Conservation (phyloP, 1,140 invertebrate species). For the Scylla paramamosain region DNA sequence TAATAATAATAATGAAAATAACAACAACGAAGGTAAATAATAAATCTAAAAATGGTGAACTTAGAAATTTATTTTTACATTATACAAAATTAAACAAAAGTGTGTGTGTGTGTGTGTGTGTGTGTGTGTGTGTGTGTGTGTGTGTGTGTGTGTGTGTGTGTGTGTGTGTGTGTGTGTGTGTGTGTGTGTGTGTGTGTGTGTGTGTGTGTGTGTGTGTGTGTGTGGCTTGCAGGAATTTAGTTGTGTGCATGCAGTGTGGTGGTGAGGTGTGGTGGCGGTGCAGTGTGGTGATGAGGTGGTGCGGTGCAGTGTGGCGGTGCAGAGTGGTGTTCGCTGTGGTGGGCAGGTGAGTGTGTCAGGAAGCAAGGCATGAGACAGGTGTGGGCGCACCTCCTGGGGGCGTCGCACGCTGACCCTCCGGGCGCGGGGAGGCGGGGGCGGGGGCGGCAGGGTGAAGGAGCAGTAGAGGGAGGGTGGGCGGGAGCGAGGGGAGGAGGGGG, state of each 20-base stretch:
- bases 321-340: background rate
- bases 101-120: background rate
- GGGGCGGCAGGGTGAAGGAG: conserved; percentile 72
- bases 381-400: conserved; percentile 70
- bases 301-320: background rate
- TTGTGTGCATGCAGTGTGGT: no score
- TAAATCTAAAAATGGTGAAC: background rate
- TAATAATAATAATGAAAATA: background rate
- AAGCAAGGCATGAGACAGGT: background rate
- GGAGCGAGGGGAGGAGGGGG: conserved; percentile 45
- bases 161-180: background rate
- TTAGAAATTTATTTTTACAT: background rate
- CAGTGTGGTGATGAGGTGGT: no score
- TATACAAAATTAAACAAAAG: background rate
- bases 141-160: conserved; percentile 22
- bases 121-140: conserved; percentile 27
- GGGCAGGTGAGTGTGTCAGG: background rate
- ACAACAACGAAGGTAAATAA: background rate
- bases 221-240: no score
- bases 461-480: conserved; percentile 65
- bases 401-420: conserved; percentile 68
- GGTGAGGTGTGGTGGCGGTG: no score
- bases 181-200: conserved; percentile 26
- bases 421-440: conserved; percentile 58
- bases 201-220: conserved; percentile 33